phyloP scores from a whole-genome alignment of 2,888 invertebrate genomes.

The Megaustenia siamemsis region DNA sequence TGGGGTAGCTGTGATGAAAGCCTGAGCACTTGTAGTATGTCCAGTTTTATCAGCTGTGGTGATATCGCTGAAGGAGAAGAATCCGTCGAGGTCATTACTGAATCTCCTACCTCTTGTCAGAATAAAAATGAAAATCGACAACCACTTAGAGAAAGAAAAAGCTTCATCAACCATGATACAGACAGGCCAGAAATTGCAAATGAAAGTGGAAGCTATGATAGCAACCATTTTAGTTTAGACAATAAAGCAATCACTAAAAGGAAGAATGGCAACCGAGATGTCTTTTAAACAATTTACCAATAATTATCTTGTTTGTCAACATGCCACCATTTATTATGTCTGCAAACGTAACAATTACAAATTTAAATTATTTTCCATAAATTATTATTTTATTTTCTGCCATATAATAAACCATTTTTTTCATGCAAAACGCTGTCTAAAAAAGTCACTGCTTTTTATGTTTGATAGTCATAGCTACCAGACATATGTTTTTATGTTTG shows the following conservation, averaged over 20 bases:
- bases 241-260: neutral
- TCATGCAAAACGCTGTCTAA: neutral
- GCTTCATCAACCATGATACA: neutral
- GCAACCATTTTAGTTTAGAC: slow-evolving; percentile 42
- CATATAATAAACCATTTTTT: neutral
- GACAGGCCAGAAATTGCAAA: slow-evolving; percentile 35
- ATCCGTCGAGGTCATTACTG: neutral
- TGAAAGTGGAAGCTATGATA: slow-evolving; percentile 38
- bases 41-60: slow-evolving; percentile 48
- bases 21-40: slow-evolving; percentile 40
- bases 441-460: neutral
- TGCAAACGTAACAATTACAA: too few species aligned
- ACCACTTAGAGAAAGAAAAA: slow-evolving; percentile 1
- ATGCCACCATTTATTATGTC: neutral
- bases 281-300: neutral
- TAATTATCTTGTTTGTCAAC: neutral
- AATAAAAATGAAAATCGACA: neutral
- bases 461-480: too few species aligned
- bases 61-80: slow-evolving; percentile 7
- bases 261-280: neutral
- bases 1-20: slow-evolving; percentile 31
- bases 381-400: neutral
- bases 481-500: too few species aligned
- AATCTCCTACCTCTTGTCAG: neutral
- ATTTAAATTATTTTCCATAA: too few species aligned